Conservation (phyloP, 2,888 invertebrate genomes). For the Andrena chrysosceles region DNA sequence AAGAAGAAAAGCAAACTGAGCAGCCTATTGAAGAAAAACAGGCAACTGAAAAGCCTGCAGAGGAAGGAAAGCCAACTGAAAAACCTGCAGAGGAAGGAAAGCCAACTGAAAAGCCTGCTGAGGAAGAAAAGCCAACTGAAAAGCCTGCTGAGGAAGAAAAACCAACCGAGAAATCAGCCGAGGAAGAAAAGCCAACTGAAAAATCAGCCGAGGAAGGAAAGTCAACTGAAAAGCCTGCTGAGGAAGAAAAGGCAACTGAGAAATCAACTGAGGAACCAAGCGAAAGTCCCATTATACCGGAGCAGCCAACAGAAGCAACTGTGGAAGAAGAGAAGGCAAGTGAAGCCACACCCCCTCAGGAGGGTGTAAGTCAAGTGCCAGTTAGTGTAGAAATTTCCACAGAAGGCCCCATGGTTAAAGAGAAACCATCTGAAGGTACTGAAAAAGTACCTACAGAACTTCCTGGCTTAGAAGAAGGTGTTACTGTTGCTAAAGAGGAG, state of each 20-base stretch:
- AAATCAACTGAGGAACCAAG: slow-evolving; percentile 26
- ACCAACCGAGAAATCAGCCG: slow-evolving; percentile 19
- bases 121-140: slow-evolving; percentile 42
- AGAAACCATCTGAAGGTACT: slow-evolving; percentile 40
- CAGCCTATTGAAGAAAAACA: slow-evolving; percentile 56
- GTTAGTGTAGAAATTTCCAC: slow-evolving; percentile 60
- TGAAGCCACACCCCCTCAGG: slow-evolving; percentile 45
- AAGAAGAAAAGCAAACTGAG: slow-evolving; percentile 31
- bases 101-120: slow-evolving; percentile 39
- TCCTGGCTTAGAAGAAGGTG: slow-evolving; percentile 39
- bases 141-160: slow-evolving; percentile 29
- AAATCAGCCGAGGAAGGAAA: slow-evolving; percentile 1
- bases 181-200: slow-evolving; percentile 35
- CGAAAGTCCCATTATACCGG: neutral
- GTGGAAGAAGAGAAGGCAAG: slow-evolving; percentile 49
- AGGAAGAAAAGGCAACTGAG: slow-evolving; percentile 41
- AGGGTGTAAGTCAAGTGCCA: slow-evolving; percentile 44
- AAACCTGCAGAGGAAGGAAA: slow-evolving; percentile 18
- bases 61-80: slow-evolving; percentile 44
- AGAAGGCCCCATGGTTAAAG: slow-evolving; percentile 50
- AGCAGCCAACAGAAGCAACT: slow-evolving; percentile 53
- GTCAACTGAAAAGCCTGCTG: slow-evolving; percentile 32
- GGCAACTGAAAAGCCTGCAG: slow-evolving; percentile 9
- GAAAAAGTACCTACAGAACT: slow-evolving; percentile 40
- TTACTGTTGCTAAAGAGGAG: slow-evolving; percentile 46